These are phyloP conservation scores for Bombus polaris DNA, from an alignment of 1,140 invertebrate species.

Conservation along the genomic window DNA sequence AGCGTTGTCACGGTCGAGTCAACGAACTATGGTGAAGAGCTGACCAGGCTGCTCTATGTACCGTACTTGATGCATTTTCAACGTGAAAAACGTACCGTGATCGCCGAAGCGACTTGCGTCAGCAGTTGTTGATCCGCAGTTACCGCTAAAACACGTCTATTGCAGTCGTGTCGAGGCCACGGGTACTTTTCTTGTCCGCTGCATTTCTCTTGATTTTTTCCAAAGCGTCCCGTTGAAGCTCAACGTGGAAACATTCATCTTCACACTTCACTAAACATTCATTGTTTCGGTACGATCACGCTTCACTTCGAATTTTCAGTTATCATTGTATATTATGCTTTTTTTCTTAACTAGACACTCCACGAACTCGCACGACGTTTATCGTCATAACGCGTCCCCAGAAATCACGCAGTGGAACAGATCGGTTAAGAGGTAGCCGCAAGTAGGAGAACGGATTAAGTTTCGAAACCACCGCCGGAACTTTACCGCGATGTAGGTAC, in stretches of 20 bases:
- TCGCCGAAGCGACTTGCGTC: not conserved
- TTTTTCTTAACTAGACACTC: not conserved
- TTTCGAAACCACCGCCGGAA: not conserved
- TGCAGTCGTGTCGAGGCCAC: conserved; percentile 1
- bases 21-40: not conserved
- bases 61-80: not conserved
- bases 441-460: not conserved
- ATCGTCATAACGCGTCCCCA: not conserved
- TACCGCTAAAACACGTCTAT: conserved; percentile 30
- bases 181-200: not conserved
- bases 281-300: not conserved
- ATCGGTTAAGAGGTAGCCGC: not conserved
- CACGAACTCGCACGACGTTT: not conserved
- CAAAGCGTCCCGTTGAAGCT: not conserved
- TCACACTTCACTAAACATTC: not conserved
- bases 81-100: conserved; percentile 9
- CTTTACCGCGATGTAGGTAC: not conserved
- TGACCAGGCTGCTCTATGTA: not conserved
- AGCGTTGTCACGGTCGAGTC: not conserved
- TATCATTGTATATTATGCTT: not conserved
- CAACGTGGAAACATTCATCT: conserved; percentile 2
- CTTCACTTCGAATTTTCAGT: not conserved
- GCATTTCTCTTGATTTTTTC: conserved; percentile 7
- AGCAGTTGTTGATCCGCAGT: conserved; percentile 12
- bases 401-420: not conserved